Percentiles rank a stretch among this genome's conserved stretches.
These are phyloP conservation scores for Reticulitermes lucifugus DNA, from an alignment of 2,888 invertebrate species.

Conservation along the genomic window DNA sequence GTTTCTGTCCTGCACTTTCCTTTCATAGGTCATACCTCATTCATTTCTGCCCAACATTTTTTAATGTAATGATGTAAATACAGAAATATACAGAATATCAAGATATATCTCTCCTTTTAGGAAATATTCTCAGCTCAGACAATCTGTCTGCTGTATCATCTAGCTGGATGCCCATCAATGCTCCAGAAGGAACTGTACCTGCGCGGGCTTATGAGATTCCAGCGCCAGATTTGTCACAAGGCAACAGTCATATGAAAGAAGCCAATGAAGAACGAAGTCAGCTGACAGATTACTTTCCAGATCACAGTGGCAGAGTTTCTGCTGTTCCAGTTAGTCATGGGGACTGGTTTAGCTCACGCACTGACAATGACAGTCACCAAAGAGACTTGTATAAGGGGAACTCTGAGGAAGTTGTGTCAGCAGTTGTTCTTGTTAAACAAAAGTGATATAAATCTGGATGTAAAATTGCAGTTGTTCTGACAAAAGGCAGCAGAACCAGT, in stretches of 20 bases:
- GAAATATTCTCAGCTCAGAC: not conserved
- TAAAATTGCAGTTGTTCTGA: too few species aligned
- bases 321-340: constrained; percentile 17
- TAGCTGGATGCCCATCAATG: constrained; percentile 53
- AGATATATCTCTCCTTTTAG: not conserved
- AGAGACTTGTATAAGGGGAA: constrained; percentile 44
- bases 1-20: too few species aligned
- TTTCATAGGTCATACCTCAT: too few species aligned
- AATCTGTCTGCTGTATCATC: constrained; percentile 3
- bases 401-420: constrained; percentile 52
- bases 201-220: constrained; percentile 50
- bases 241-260: constrained; percentile 14
- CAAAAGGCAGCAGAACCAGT: too few species aligned
- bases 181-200: constrained; percentile 52
- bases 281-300: not conserved
- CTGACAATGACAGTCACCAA: not conserved
- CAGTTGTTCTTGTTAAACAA: constrained; percentile 52
- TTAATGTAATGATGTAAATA: too few species aligned
- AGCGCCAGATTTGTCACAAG: constrained; percentile 50
- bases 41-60: too few species aligned
- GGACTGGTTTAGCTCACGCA: not conserved
- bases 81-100: too few species aligned
- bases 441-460: not conserved
- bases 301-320: not conserved
- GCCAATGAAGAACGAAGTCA: constrained; percentile 18